Evolutionary conservation across 1,140 invertebrate genomes (phyloP).

Genomic region (Galendromus occidentalis): DNA sequence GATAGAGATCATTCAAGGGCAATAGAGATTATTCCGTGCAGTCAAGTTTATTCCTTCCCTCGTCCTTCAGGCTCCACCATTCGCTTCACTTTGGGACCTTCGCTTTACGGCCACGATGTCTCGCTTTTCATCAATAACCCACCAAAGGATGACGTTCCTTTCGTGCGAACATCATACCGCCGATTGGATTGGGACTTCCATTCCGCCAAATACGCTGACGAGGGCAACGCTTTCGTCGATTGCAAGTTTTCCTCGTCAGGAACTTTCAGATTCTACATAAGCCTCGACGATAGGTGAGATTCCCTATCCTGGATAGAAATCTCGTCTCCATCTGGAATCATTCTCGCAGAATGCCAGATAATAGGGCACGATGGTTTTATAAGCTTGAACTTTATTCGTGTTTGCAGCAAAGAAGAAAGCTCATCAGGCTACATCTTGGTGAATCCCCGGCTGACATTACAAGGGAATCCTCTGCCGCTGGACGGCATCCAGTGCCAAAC

Average conservation of each 20-base stretch:
- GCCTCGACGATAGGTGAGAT: too few relatives aligned
- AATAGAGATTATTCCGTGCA: too few relatives aligned
- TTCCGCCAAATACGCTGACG: slow-evolving; percentile 32
- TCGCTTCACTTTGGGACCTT: slow-evolving; percentile 54
- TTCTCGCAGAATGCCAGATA: too few relatives aligned
- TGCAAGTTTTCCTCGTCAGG: slow-evolving; percentile 41
- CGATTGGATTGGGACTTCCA: slow-evolving; percentile 30
- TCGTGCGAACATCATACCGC: slow-evolving; percentile 30
- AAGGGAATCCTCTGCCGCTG: slow-evolving; percentile 38
- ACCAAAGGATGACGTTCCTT: slow-evolving; percentile 26
- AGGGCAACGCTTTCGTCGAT: slow-evolving; percentile 42
- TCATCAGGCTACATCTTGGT: slow-evolving; percentile 76
- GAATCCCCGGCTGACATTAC: slow-evolving; percentile 53
- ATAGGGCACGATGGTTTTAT: too few relatives aligned
- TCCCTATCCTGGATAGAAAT: slow-evolving; percentile 48
- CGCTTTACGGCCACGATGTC: slow-evolving; percentile 52
- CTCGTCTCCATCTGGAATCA: too few relatives aligned
- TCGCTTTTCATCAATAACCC: slow-evolving; percentile 65
- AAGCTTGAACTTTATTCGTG: too few relatives aligned
- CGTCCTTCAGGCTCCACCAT: slow-evolving; percentile 44
- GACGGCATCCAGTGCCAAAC: slow-evolving; percentile 82
- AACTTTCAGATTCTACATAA: slow-evolving; percentile 58
- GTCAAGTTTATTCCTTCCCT: too few relatives aligned
- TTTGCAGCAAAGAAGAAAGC: slow-evolving; percentile 30
- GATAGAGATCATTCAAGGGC: too few relatives aligned